Percentiles rank a stretch among this genome's conserved stretches.
Conservation (phyloP, 2,113 vertebrate genomes). For the Sus scrofa region DNA sequence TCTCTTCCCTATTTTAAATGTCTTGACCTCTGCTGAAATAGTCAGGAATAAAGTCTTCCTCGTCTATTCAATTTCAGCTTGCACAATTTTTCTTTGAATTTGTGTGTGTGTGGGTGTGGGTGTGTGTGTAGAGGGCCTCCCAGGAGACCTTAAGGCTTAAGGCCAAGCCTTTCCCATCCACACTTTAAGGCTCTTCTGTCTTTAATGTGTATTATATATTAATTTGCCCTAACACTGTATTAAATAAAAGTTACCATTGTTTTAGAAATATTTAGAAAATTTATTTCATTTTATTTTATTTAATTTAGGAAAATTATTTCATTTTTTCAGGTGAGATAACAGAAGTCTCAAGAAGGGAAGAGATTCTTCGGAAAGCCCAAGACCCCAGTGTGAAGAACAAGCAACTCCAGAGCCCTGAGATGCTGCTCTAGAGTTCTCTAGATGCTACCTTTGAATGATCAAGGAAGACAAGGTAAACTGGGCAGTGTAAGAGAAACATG, state of each 20-base stretch:
- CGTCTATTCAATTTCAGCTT: background rate
- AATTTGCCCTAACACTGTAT: background rate
- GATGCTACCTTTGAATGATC: background rate
- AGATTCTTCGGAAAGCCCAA: background rate
- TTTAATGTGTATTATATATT: background rate
- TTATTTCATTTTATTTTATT: no score
- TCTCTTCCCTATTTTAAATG: background rate
- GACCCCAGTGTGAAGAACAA: background rate
- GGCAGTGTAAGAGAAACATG: background rate
- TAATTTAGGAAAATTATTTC: conserved; percentile 39
- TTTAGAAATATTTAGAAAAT: conserved; percentile 31
- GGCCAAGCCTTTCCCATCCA: background rate
- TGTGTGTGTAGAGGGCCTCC: background rate
- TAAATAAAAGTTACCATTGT: background rate
- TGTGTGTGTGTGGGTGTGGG: background rate
- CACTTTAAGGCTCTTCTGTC: background rate
- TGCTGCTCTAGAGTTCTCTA: background rate
- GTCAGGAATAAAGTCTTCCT: background rate
- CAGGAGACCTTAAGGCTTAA: background rate
- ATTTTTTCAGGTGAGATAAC: conserved; percentile 1
- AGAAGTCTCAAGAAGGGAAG: background rate
- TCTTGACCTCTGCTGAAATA: background rate
- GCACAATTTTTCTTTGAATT: background rate
- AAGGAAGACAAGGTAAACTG: background rate
- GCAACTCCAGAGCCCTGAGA: background rate